These are phyloP conservation scores for Hoplostethus mediterraneus DNA, from an alignment of 2,797 vertebrate species.

Conservation along the genomic window DNA sequence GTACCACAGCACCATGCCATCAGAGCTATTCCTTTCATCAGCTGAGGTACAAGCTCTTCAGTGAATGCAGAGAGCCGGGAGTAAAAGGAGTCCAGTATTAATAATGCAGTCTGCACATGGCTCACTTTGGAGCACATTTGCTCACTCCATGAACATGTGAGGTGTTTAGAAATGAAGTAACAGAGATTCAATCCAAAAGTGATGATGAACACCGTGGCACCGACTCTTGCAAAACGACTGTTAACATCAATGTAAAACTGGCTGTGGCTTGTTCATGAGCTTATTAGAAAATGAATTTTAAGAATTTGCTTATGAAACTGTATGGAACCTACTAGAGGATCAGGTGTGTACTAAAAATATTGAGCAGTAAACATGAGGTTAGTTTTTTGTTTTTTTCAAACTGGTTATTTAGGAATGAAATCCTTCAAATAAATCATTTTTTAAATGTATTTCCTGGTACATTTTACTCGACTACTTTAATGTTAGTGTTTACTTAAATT, in stretches of 20 bases:
- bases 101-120: conserved; percentile 73
- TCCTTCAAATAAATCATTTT: no score
- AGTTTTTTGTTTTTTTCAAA: no score
- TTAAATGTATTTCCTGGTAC: no score
- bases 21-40: conserved; percentile 66
- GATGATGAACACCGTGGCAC: conserved; percentile 4
- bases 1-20: conserved; percentile 53
- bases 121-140: conserved; percentile 51
- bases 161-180: background rate
- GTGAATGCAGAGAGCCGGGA: conserved; percentile 47
- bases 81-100: conserved; percentile 63
- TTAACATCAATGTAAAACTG: no score
- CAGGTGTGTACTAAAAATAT: no score
- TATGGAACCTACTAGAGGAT: no score
- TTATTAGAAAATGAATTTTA: no score
- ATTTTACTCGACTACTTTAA: no score
- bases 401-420: no score
- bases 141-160: conserved; percentile 13
- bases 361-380: no score
- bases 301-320: no score
- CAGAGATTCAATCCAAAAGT: background rate
- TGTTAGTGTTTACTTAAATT: no score
- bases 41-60: conserved; percentile 62
- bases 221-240: background rate
- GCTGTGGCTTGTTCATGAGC: background rate